Percentiles rank a stretch among this genome's conserved stretches.
These are phyloP conservation scores for Pomacea canaliculata DNA, from an alignment of 2,888 invertebrate genomes.

Conservation along the genomic window DNA sequence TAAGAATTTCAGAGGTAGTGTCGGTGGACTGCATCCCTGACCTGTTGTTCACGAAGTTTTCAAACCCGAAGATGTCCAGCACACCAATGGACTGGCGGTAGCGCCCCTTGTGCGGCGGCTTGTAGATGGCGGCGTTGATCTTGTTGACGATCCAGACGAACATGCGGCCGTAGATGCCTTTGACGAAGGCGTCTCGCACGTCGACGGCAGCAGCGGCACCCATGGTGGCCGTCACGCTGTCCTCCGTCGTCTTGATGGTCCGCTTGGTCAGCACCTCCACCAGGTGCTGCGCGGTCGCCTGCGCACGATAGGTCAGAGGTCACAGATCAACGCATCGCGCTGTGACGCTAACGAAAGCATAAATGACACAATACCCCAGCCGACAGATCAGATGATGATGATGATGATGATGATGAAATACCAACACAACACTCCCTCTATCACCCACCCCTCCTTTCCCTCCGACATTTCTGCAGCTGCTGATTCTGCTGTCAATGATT, in stretches of 20 bases:
- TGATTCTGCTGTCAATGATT: no score
- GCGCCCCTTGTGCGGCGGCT: constrained; percentile 46
- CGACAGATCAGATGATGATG: no score
- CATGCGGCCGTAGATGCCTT: constrained; percentile 94
- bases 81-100: constrained; percentile 87
- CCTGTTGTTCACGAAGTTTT: constrained; percentile 96
- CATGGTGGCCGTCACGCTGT: constrained; percentile 81
- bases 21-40: constrained; percentile 39
- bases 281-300: constrained; percentile 87
- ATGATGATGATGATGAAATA: no score
- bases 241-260: constrained; percentile 81
- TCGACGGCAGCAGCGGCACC: constrained; percentile 93
- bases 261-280: constrained; percentile 93
- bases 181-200: constrained; percentile 97
- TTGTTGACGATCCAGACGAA: constrained; percentile 97
- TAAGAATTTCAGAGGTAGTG: no score
- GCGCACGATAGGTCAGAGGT: constrained; percentile 55
- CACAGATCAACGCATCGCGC: no score
- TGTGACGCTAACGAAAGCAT: no score
- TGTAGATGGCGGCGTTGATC: constrained; percentile 91
- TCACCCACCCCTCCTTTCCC: no score
- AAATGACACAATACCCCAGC: no score
- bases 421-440: no score
- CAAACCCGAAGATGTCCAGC: constrained; percentile 98
- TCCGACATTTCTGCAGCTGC: no score